Base-by-base conservation (phyloP, 2,113 vertebrate genomes). In the Bucco capensis region DNA sequence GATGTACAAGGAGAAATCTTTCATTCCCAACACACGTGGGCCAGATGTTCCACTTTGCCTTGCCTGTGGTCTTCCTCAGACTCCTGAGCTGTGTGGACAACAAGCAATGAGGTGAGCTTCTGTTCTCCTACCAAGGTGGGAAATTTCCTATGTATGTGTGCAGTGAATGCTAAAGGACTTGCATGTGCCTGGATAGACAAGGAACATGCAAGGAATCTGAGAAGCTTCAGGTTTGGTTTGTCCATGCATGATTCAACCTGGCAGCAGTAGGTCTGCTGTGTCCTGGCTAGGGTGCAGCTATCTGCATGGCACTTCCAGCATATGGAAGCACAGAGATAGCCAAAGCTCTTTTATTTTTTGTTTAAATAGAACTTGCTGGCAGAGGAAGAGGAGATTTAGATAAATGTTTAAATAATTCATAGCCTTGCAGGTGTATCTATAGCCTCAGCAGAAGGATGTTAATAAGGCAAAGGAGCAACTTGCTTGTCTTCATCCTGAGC, bases 81-180 rank as follows among this genome's bases (percentile, higher is more conserved):
- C n/a, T 37, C 46, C 56, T 0, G 12, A 67, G 76, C 62, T 37
- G 19, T 0, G 0, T 13, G 37, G 51, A 12, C 30, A 22, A 15
- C 3, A 14, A 28, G 28, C 19, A 24, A 50, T 0, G 2, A 46
- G 47, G 17, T 25, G 65, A 19, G 6, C 11, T 60, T 28, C 76
- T 7, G 31, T 1, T 21, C 49, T 49, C 7, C 66, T 49, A 5
- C 61, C 14, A 1, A 12, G 18, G 30, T 16, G 58, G 24, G 37
- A n/a, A n/a, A 10, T 40, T 61, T 30, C 33, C 28, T 25, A 40
- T 47, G 54, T 27, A 15, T 0, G 1, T 19, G 33, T 6, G 24
- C 40, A 51, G 38, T 1, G 8, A 37, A n/a, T 8, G 31, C 42
- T 49, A 9, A 89, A 19, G 77, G 58, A 2, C 42, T 40, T 5